phyloP scores from a whole-genome alignment of 2,888 invertebrate species.

The Drosophila conformis region DNA sequence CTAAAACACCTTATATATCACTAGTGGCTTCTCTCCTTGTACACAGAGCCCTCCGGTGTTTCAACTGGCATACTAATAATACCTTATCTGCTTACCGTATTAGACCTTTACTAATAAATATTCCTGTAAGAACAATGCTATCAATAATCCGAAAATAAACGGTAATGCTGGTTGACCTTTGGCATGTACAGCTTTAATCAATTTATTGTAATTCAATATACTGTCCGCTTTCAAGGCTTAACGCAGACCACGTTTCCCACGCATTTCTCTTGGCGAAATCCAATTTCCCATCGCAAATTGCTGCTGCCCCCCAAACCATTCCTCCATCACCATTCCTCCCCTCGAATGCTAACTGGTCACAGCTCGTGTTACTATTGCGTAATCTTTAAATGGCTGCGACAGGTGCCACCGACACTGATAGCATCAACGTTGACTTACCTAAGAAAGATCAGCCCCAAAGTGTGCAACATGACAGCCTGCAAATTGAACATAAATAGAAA shows the following conservation, averaged over 20 bases:
- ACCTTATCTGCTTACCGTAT: not conserved
- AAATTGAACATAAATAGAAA: not conserved
- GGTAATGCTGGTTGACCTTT: conserved; percentile 23
- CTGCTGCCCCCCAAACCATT: conserved; percentile 27
- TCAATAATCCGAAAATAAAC: conserved; percentile 1
- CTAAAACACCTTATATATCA: not conserved
- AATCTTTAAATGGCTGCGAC: conserved; percentile 18
- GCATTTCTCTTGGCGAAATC: conserved; percentile 37
- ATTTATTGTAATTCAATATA: conserved; percentile 31
- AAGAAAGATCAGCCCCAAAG: conserved; percentile 29
- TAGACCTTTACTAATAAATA: not conserved
- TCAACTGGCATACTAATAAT: not conserved
- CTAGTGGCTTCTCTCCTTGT: not conserved
- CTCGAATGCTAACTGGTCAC: conserved; percentile 44
- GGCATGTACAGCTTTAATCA: conserved; percentile 20
- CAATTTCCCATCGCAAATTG: conserved; percentile 43
- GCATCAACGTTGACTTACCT: conserved; percentile 14
- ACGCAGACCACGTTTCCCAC: conserved; percentile 19
- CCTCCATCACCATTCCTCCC: not conserved
- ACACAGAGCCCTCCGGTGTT: not conserved
- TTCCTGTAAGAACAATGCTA: not conserved
- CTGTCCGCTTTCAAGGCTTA: conserved; percentile 3
- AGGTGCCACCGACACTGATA: conserved; percentile 39
- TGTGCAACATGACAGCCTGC: conserved; percentile 2
- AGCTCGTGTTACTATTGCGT: conserved; percentile 47